Base-by-base conservation (phyloP, 2,888 invertebrate genomes). In the Drosophila lacicola region DNA sequence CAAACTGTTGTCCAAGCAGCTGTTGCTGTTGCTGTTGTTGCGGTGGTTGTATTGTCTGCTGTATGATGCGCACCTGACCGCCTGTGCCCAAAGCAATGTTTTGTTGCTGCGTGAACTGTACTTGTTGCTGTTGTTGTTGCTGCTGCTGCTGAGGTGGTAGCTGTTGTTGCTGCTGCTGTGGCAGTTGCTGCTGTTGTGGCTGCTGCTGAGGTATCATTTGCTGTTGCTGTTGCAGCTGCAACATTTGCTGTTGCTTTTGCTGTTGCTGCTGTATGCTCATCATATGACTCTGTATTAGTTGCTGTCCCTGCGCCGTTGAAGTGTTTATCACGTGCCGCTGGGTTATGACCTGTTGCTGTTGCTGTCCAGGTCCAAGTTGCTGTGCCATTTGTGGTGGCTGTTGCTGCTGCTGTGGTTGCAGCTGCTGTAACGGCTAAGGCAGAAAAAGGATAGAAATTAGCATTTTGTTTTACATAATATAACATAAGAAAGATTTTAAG, bases 241-340 rank as follows among this genome's bases (percentile, higher is more conserved):
- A 17, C 17, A 17, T 17, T 17, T 17, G 17, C 17, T 17, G 90
- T 25, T 90, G 89, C 55, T 90, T 90, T 34, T 88, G 88, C 55
- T 90, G 90, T 50, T 91, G 92, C 56, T 90, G 90, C 50, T 91
- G 92, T 39, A 91, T 88, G 61, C 82, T 92, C 54, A 91, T 76
- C 91, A 92, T 91, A 56, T 92, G 92, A 64, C 89, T 92, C 68
- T 92, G 92, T 39, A 92, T 92, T n/a, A 92, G 91, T 77, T 92
- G 92, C 41, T 92, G 92, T 0, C 92, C 92, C 47, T 92, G 92
- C 3, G 90, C 88, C 0, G 92, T 92, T 2, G 92, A 91, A 2
- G 92, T 92, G 51, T 92, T 92, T 17, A 92, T 92, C 0, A 92
- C 90, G 57, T 92, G 92, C 1, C 91, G 82, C 54, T 92, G 92